Evolutionary conservation across 1,140 invertebrate species (phyloP), one percentile per base, ranked within the genome.

Genomic region (Atopsyche davidsoni): DNA sequence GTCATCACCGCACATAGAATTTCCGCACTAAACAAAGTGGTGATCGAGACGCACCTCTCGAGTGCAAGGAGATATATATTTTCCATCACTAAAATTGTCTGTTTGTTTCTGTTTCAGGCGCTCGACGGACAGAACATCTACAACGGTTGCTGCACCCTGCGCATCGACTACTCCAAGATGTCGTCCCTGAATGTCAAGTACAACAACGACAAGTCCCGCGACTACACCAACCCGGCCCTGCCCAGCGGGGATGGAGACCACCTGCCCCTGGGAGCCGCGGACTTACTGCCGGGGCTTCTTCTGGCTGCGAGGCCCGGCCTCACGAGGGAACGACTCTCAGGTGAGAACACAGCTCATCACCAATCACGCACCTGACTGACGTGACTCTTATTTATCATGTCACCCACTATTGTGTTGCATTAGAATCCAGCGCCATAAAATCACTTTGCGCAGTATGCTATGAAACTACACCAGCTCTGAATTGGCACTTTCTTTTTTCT

Each of bases 81-180:
- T n/a, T n/a, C n/a, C n/a, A n/a, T n/a, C 38, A 34, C n/a, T 46
- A 28, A 46, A 11, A 2, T 13, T 7, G 19, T 18, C 46, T 1
- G 3, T 56, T 24, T 32, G 41, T 45, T 45, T 40, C 55, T 59
- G 18, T 69, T 70, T 1, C 79, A 94, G 84, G 83, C 90, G 31
- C 75, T 99, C 57, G 94, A 99, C 69, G 94, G 95, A 0, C 96
- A 98, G 73, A 98, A 98, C 66, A 96, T 99, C 62, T 99, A 98
- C 82, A 98, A 96, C 72, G 93, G 91, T 35, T 98, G 96, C 77
- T 98, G 96, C 78, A 98, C 93, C n/a, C 76, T 99, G 60, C 88
- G 94, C 65, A 98, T 99, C 62, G 96, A 99, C 73, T 99, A 96
- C 77, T 96, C 92, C 59, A 99, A 99, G 75, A 83, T 99, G 79